Percentiles rank a stretch among this genome's conserved stretches.
Evolutionary conservation across 2,888 invertebrate species (phyloP).

Genomic region (Heliconius sara): DNA sequence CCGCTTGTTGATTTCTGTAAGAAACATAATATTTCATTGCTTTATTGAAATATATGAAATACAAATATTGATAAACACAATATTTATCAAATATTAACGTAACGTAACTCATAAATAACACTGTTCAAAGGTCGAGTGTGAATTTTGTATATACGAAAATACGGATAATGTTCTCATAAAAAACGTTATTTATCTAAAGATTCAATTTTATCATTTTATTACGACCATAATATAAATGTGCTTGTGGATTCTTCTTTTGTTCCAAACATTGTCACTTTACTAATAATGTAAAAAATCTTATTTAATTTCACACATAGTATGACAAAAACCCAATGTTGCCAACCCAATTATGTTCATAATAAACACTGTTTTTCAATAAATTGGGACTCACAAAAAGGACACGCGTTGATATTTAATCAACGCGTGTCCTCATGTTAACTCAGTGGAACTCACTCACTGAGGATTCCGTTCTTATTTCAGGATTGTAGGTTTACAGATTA

Average conservation of each 20-base stretch:
- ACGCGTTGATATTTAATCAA: no score
- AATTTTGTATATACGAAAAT: neutral
- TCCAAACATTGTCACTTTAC: neutral
- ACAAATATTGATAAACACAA: neutral
- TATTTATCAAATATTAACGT: neutral
- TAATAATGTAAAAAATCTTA: neutral
- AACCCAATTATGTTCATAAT: neutral
- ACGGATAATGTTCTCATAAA: neutral
- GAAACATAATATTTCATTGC: neutral
- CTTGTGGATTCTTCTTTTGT: neutral
- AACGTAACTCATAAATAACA: neutral
- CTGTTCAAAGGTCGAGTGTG: neutral
- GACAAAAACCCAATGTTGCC: neutral
- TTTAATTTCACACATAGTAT: neutral
- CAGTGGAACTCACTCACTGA: no score
- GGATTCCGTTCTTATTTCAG: no score
- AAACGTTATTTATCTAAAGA: neutral
- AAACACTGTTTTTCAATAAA: neutral
- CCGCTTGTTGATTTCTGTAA: neutral
- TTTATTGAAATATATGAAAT: neutral
- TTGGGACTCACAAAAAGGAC: neutral
- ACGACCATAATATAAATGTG: neutral
- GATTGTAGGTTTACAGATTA: no score
- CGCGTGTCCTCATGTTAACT: no score
- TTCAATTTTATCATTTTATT: neutral